phyloP scores from a whole-genome alignment of 2,797 vertebrate genomes.

The Esox lucius region DNA sequence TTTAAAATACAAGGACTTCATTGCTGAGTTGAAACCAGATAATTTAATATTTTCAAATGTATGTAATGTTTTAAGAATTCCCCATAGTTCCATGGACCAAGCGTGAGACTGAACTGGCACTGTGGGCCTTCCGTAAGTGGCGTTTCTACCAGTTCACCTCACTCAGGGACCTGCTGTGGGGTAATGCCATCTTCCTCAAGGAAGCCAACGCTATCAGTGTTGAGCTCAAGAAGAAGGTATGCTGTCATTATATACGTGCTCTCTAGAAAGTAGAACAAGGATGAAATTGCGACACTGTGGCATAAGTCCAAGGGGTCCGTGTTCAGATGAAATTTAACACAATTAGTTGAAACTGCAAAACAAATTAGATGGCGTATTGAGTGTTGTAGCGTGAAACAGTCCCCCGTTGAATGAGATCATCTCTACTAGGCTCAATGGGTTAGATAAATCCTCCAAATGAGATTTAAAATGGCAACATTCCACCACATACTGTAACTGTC shows the following conservation, averaged over 20 bases:
- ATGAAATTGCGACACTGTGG: no score
- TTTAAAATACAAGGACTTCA: neutral
- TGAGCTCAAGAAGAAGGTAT: slow-evolving; percentile 96
- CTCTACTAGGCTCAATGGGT: neutral
- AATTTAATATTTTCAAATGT: neutral
- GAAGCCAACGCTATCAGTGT: slow-evolving; percentile 98
- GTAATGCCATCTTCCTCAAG: slow-evolving; percentile 96
- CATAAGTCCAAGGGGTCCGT: neutral
- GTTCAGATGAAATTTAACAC: neutral
- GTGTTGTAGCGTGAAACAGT: neutral
- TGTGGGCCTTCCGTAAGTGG: slow-evolving; percentile 98
- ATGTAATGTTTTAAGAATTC: neutral
- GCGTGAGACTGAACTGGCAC: slow-evolving; percentile 89
- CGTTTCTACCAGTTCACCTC: slow-evolving; percentile 98
- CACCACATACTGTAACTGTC: neutral
- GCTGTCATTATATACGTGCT: neutral
- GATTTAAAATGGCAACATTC: neutral
- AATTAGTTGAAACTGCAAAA: no score
- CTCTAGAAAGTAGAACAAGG: slow-evolving; percentile 1
- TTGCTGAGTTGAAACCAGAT: neutral
- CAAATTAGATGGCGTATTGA: neutral
- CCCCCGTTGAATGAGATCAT: neutral
- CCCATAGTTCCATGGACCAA: slow-evolving; percentile 87
- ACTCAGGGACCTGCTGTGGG: slow-evolving; percentile 93
- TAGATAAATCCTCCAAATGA: neutral